These are phyloP conservation scores for Bombus cullumanus DNA, from an alignment of 1,140 invertebrate species.

Conservation along the genomic window DNA sequence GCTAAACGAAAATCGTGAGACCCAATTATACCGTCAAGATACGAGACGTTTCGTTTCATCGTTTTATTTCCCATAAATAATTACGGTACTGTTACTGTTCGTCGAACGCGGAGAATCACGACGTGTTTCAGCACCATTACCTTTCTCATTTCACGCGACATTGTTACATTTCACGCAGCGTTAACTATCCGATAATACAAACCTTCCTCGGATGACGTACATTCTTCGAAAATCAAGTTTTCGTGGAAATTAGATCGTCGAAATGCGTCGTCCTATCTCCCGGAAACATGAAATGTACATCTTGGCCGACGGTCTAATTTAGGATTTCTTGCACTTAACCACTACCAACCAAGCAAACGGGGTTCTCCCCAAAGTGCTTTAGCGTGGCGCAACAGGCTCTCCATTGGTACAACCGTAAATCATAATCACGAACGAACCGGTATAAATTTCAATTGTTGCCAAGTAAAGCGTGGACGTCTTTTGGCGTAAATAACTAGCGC, in stretches of 20 bases:
- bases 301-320: neutral
- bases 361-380: neutral
- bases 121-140: neutral
- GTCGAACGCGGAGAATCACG: neutral
- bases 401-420: neutral
- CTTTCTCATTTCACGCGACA: slow-evolving; percentile 32
- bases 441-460: neutral
- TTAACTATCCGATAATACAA: slow-evolving; percentile 10
- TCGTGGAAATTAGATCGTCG: slow-evolving; percentile 4
- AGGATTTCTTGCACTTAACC: neutral
- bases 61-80: slow-evolving; percentile 3
- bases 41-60: neutral
- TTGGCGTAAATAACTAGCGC: neutral
- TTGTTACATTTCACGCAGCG: slow-evolving; percentile 4
- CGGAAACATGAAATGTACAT: too few species aligned
- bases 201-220: neutral
- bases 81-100: neutral
- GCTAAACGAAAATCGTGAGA: slow-evolving; percentile 14
- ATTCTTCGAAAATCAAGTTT: neutral
- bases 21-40: neutral
- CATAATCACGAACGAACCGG: slow-evolving; percentile 52
- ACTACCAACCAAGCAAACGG: neutral
- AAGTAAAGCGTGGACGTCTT: neutral
- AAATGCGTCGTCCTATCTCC: neutral
- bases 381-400: slow-evolving; percentile 9